Evolutionary conservation across 2,888 invertebrate genomes (phyloP).

Genomic region (Cerastis rubricosa): DNA sequence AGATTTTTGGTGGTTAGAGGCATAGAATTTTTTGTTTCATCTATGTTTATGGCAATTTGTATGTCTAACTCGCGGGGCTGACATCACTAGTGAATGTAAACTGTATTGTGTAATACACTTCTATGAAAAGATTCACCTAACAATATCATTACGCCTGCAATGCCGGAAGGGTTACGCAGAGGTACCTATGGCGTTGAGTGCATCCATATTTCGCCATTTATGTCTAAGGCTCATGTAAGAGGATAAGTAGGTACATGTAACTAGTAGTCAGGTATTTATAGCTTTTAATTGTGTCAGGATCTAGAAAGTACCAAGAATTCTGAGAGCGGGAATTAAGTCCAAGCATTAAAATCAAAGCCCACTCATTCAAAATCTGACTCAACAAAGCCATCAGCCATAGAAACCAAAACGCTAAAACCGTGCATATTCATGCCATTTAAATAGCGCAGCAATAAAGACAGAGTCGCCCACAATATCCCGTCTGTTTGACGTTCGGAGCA

Average conservation of each 20-base stretch:
- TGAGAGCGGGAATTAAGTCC: not conserved
- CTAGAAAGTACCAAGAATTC: not conserved
- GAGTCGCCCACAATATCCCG: conserved; percentile 76
- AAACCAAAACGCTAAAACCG: conserved; percentile 72
- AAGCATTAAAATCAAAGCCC: conserved; percentile 9
- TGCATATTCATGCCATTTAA: conserved; percentile 87
- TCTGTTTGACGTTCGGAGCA: conserved; percentile 85
- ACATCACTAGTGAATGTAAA: not conserved
- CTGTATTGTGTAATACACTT: not conserved
- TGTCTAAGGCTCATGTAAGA: not conserved
- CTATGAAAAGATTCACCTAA: not conserved
- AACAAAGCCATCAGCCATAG: conserved; percentile 66
- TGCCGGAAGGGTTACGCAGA: not conserved
- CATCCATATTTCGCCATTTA: not conserved
- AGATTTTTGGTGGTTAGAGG: not conserved
- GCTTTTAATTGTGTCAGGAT: too few relatives aligned
- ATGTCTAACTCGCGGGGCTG: not conserved
- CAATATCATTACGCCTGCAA: not conserved
- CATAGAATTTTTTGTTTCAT: not conserved
- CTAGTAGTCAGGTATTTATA: not conserved
- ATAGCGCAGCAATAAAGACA: conserved; percentile 80
- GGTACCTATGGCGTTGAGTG: not conserved
- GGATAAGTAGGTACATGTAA: not conserved
- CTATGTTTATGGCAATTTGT: not conserved
- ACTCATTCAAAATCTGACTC: conserved; percentile 34